A percentile compares a stretch with the other conserved stretches of the same genome.
These are phyloP conservation scores for Hyla sarda DNA, from an alignment of 2,113 vertebrate species.

Conservation along the genomic window DNA sequence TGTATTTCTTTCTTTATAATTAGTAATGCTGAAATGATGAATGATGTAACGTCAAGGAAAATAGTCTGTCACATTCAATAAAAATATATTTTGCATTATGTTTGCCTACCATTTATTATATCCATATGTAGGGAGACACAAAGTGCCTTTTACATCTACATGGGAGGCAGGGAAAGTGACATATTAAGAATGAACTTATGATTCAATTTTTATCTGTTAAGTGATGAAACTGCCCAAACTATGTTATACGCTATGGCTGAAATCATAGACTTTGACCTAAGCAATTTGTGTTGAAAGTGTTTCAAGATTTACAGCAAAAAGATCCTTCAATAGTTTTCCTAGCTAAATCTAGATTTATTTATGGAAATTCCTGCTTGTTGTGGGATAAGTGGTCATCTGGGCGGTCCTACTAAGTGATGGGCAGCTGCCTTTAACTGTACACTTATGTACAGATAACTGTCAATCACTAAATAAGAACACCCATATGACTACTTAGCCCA, in stretches of 20 bases:
- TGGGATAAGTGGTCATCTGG: too few relatives aligned
- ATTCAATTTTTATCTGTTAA: background rate
- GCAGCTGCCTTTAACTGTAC: too few relatives aligned
- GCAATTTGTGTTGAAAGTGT: background rate
- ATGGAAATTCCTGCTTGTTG: too few relatives aligned
- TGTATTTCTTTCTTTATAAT: conserved; percentile 3
- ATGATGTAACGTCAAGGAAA: conserved; percentile 60
- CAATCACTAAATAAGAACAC: too few relatives aligned
- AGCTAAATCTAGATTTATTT: background rate
- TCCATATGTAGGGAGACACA: conserved; percentile 65
- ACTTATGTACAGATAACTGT: too few relatives aligned
- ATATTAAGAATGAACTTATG: background rate
- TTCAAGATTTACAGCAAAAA: background rate
- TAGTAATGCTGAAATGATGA: conserved; percentile 17
- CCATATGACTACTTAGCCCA: too few relatives aligned
- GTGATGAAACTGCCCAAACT: background rate
- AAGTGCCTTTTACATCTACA: conserved; percentile 58
- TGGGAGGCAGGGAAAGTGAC: conserved; percentile 10
- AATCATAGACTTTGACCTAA: background rate
- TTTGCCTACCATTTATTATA: conserved; percentile 68
- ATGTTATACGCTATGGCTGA: background rate
- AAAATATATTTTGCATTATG: conserved; percentile 62
- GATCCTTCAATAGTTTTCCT: background rate
- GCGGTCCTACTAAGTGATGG: too few relatives aligned
- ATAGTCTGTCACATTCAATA: conserved; percentile 66